A percentile compares a stretch with the other conserved stretches of the same genome.
These are phyloP conservation scores for Archaeoteleia sp. DNA, from an alignment of 2,888 invertebrate genomes.

Conservation along the genomic window DNA sequence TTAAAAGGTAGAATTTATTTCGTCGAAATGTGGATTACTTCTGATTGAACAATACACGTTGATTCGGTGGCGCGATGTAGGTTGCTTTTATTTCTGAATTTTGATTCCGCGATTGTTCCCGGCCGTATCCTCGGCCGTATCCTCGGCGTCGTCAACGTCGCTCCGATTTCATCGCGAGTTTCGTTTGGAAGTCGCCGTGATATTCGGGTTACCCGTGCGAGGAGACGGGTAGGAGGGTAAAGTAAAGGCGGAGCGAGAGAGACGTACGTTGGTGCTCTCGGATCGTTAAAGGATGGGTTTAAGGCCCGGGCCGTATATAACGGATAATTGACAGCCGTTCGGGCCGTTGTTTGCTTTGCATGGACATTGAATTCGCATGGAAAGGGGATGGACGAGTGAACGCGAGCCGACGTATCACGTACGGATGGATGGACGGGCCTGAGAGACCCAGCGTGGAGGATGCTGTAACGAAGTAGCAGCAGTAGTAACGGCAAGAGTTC, in stretches of 20 bases:
- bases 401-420: slow-evolving; percentile 40
- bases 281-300: slow-evolving; percentile 73
- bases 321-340: slow-evolving; percentile 75
- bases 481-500: slow-evolving; percentile 1
- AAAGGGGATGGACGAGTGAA: slow-evolving; percentile 56
- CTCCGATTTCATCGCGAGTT: slow-evolving; percentile 6
- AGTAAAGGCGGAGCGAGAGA: slow-evolving; percentile 13
- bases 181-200: background rate
- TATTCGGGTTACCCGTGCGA: slow-evolving; percentile 28
- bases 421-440: slow-evolving; percentile 44
- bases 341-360: slow-evolving; percentile 72
- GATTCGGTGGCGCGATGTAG: slow-evolving; percentile 42
- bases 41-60: slow-evolving; percentile 43
- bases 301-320: slow-evolving; percentile 74
- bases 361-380: slow-evolving; percentile 72
- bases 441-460: slow-evolving; percentile 8
- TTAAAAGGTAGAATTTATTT: no score
- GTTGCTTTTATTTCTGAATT: slow-evolving; percentile 39
- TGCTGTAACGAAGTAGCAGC: slow-evolving; percentile 5
- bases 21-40: slow-evolving; percentile 28
- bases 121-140: slow-evolving; percentile 25
- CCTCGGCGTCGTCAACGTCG: slow-evolving; percentile 43
- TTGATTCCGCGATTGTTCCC: slow-evolving; percentile 44
- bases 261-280: slow-evolving; percentile 58
- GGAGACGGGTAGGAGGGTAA: slow-evolving; percentile 16